phyloP scores from a whole-genome alignment of 2,113 vertebrate genomes.

The Colius striatus region DNA sequence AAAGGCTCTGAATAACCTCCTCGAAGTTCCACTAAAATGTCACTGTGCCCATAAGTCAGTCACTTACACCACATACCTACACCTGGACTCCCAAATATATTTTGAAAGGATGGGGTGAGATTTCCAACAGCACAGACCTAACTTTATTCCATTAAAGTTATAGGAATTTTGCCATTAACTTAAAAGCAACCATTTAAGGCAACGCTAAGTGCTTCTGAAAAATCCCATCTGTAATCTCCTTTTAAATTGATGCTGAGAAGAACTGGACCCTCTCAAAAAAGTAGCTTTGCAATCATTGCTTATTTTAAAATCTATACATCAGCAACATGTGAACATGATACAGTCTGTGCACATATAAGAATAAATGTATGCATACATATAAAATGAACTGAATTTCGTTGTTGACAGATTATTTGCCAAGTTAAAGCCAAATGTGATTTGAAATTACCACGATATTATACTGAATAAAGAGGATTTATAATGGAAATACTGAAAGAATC shows the following conservation, averaged over 20 bases:
- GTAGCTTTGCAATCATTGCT: slow-evolving; percentile 13
- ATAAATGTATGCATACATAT: slow-evolving; percentile 47
- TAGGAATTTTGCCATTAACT: slow-evolving; percentile 29
- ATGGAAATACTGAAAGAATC: slow-evolving; percentile 52
- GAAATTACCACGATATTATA: slow-evolving; percentile 56
- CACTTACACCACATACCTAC: neutral
- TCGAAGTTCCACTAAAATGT: neutral
- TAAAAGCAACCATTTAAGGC: slow-evolving; percentile 26
- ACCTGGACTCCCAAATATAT: neutral
- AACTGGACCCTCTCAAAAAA: neutral
- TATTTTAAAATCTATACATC: slow-evolving; percentile 56
- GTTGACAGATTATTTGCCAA: slow-evolving; percentile 60
- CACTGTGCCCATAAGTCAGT: neutral
- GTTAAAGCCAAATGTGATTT: slow-evolving; percentile 57
- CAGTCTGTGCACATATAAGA: slow-evolving; percentile 22
- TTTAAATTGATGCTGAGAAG: slow-evolving; percentile 38
- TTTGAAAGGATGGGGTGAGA: neutral
- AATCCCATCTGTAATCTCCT: slow-evolving; percentile 43
- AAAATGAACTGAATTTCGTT: slow-evolving; percentile 51
- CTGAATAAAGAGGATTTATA: slow-evolving; percentile 61
- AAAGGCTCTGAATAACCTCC: neutral
- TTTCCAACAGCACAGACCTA: slow-evolving; percentile 5
- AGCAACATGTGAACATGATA: neutral
- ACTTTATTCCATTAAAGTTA: neutral
- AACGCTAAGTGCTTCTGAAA: slow-evolving; percentile 52